A percentile compares a stretch with the other conserved stretches of the same genome.
phyloP scores from a whole-genome alignment of 2,888 invertebrate genomes.

The Tipula lateralis region DNA sequence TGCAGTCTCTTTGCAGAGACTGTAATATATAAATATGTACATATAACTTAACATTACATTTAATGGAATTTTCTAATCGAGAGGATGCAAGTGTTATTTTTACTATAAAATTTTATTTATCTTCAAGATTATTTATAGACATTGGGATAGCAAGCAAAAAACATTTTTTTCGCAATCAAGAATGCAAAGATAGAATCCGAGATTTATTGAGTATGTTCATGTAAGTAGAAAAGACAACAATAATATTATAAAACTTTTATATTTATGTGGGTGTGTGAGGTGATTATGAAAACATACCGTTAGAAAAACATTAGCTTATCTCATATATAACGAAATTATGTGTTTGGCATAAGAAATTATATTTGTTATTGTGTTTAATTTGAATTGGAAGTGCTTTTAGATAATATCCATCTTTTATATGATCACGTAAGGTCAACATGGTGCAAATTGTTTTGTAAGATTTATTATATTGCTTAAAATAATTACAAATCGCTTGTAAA shows the following conservation, averaged over 20 bases:
- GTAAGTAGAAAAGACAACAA: slow-evolving; percentile 19
- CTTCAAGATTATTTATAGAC: slow-evolving; percentile 24
- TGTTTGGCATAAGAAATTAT: slow-evolving; percentile 11
- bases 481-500: too few species aligned
- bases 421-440: too few species aligned
- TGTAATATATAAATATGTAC: neutral
- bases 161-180: neutral
- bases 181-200: neutral
- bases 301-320: slow-evolving; percentile 1
- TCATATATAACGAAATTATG: neutral
- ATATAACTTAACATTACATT: neutral
- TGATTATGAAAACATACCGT: neutral
- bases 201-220: slow-evolving; percentile 11
- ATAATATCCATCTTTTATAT: too few species aligned
- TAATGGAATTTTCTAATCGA: slow-evolving; percentile 24
- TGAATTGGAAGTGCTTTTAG: neutral
- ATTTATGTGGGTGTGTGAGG: neutral
- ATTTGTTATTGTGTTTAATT: neutral
- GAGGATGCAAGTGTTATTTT: neutral
- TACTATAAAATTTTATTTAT: neutral
- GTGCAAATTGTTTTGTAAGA: too few species aligned
- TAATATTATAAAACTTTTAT: neutral
- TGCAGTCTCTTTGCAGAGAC: neutral
- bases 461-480: too few species aligned
- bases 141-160: neutral